phyloP scores from a whole-genome alignment of 2,888 invertebrate genomes.

The Aspidiotus destructor region DNA sequence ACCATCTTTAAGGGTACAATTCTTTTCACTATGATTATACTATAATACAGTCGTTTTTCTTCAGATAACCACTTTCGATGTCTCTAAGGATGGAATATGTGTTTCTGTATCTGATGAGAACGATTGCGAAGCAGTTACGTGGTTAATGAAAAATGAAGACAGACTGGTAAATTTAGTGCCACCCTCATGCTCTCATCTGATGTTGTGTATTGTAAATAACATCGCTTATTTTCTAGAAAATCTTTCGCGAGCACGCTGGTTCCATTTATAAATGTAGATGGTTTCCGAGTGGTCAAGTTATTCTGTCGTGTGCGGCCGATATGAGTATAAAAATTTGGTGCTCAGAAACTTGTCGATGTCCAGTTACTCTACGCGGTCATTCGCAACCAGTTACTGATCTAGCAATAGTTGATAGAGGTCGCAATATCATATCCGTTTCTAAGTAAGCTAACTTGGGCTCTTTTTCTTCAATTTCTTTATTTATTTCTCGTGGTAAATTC shows the following conservation, averaged over 20 bases:
- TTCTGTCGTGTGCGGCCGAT: conserved; percentile 59
- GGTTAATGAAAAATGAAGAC: conserved; percentile 9
- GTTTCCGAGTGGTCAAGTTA: conserved; percentile 61
- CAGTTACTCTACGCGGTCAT: conserved; percentile 57
- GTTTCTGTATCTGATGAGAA: conserved; percentile 19
- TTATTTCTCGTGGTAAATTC: not conserved
- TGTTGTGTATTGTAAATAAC: not conserved
- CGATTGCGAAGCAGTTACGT: conserved; percentile 11
- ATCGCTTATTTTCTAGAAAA: conserved; percentile 40
- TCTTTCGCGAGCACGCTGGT: conserved; percentile 55
- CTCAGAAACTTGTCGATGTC: conserved; percentile 56
- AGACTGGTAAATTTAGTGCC: conserved; percentile 8
- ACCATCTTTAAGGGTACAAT: no score
- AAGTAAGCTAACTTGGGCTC: conserved; percentile 44
- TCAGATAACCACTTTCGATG: conserved; percentile 13
- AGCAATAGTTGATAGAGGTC: conserved; percentile 55
- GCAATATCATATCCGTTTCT: conserved; percentile 59
- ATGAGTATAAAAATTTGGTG: conserved; percentile 61
- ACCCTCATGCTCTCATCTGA: not conserved
- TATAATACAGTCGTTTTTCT: not conserved
- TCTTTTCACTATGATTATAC: not conserved
- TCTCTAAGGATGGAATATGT: conserved; percentile 14
- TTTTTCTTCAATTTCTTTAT: not conserved
- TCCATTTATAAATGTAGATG: conserved; percentile 58
- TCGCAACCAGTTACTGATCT: conserved; percentile 54